phyloP scores from a whole-genome alignment of 2,113 vertebrate species.

The Corythaeola cristata region DNA sequence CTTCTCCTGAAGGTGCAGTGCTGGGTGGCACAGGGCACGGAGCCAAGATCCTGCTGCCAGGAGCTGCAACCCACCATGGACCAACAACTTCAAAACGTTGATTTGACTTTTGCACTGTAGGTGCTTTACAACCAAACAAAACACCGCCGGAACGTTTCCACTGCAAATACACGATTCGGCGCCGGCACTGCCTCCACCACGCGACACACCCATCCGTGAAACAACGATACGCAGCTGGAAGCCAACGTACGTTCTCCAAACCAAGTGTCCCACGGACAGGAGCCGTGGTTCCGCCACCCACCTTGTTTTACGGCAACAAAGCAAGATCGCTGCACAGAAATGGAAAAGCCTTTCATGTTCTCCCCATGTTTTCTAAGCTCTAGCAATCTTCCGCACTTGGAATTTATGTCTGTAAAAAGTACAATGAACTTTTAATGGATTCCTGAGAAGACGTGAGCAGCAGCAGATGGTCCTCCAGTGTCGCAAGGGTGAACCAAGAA shows the following conservation, averaged over 20 bases:
- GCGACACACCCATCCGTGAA: not conserved
- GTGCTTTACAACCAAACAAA: not conserved
- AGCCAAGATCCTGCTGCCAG: not conserved
- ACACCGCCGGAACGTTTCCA: not conserved
- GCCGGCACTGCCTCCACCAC: not conserved
- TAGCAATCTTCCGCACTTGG: not conserved
- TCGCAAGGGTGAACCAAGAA: not conserved
- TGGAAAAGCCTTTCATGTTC: not conserved
- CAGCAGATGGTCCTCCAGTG: not conserved
- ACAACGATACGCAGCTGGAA: not conserved
- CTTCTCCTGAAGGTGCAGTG: not conserved
- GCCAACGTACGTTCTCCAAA: rapidly evolving
- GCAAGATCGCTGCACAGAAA: not conserved
- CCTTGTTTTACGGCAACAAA: not conserved
- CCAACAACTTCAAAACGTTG: not conserved
- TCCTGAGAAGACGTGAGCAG: not conserved
- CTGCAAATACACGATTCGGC: rapidly evolving
- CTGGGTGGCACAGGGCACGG: not conserved
- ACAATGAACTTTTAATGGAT: not conserved
- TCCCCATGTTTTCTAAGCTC: not conserved
- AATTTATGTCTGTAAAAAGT: not conserved
- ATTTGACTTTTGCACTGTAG: not conserved
- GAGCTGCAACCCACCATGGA: not conserved
- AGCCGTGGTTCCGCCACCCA: not conserved
- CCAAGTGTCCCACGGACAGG: not conserved